A percentile compares a stretch with the other conserved stretches of the same genome.
Evolutionary conservation across 2,113 vertebrate species (phyloP).

Genomic region (Solea solea): DNA sequence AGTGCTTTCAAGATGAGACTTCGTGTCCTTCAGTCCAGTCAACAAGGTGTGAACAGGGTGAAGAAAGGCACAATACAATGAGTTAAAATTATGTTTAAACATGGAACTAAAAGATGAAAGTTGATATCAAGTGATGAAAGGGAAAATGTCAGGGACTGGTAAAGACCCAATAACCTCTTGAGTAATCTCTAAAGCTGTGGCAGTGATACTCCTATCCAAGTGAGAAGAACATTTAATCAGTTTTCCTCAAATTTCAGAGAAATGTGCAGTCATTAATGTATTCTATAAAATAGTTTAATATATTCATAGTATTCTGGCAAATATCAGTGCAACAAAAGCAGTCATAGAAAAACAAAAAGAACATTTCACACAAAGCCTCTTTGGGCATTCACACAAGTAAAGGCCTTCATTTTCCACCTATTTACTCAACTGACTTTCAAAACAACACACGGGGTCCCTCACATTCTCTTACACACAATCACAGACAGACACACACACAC

Average conservation of each 20-base stretch:
- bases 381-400: constrained; percentile 56
- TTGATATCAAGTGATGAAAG: constrained; percentile 28
- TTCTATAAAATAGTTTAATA: constrained; percentile 76
- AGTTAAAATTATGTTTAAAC: constrained; percentile 42
- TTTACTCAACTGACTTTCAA: constrained; percentile 29
- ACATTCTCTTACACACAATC: background rate
- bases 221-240: constrained; percentile 26
- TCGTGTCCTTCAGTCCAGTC: constrained; percentile 33
- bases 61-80: constrained; percentile 75
- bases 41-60: constrained; percentile 38
- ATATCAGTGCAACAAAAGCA: constrained; percentile 81
- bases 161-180: constrained; percentile 18
- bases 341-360: constrained; percentile 59
- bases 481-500: background rate
- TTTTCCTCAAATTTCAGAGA: constrained; percentile 52
- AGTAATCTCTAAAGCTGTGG: constrained; percentile 48
- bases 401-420: constrained; percentile 59
- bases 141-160: background rate
- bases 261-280: constrained; percentile 67
- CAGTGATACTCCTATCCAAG: constrained; percentile 54
- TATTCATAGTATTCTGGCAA: constrained; percentile 69
- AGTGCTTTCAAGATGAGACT: constrained; percentile 10
- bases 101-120: constrained; percentile 32
- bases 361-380: constrained; percentile 36
- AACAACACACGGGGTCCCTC: constrained; percentile 13